phyloP scores from a whole-genome alignment of 2,113 vertebrate species.

The Paramisgurnus dabryanus region DNA sequence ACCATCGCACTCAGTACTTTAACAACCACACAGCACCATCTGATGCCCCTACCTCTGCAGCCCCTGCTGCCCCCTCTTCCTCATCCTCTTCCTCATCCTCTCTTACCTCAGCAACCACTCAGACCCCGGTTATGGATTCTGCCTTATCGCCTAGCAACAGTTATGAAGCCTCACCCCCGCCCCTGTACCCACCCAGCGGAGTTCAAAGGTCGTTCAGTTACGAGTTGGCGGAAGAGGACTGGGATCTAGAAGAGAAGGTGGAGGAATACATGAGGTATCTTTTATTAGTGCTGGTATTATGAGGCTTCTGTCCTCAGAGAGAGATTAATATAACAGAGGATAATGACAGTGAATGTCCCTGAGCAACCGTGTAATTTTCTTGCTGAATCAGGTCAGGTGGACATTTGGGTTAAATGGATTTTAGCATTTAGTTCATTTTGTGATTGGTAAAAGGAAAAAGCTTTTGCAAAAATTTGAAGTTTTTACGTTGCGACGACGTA shows the following conservation, averaged over 20 bases:
- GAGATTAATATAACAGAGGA: slow-evolving; percentile 67
- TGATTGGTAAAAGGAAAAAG: neutral
- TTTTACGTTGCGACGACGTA: no score
- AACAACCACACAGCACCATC: slow-evolving; percentile 65
- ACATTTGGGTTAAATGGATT: slow-evolving; percentile 35
- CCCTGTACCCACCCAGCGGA: slow-evolving; percentile 72
- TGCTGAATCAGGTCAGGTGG: slow-evolving; percentile 71
- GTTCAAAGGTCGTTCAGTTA: slow-evolving; percentile 78
- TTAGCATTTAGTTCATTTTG: slow-evolving; percentile 4
- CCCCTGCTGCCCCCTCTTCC: slow-evolving; percentile 69
- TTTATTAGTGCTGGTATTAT: slow-evolving; percentile 29
- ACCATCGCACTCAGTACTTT: slow-evolving; percentile 71
- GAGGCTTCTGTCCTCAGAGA: slow-evolving; percentile 37
- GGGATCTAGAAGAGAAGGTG: slow-evolving; percentile 83
- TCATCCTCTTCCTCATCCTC: slow-evolving; percentile 76
- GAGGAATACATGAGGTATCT: slow-evolving; percentile 83
- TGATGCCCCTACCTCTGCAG: slow-evolving; percentile 56
- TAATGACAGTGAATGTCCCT: slow-evolving; percentile 64
- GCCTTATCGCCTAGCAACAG: slow-evolving; percentile 80
- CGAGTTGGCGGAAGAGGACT: slow-evolving; percentile 79
- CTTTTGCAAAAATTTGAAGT: no score
- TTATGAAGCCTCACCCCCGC: slow-evolving; percentile 80
- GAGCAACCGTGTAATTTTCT: slow-evolving; percentile 61
- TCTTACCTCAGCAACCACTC: slow-evolving; percentile 79
- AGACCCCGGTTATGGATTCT: slow-evolving; percentile 77